Percentiles rank a stretch among this genome's conserved stretches.
These are phyloP conservation scores for Notechis scutatus DNA, from an alignment of 2,113 vertebrate genomes.

Conservation along the genomic window DNA sequence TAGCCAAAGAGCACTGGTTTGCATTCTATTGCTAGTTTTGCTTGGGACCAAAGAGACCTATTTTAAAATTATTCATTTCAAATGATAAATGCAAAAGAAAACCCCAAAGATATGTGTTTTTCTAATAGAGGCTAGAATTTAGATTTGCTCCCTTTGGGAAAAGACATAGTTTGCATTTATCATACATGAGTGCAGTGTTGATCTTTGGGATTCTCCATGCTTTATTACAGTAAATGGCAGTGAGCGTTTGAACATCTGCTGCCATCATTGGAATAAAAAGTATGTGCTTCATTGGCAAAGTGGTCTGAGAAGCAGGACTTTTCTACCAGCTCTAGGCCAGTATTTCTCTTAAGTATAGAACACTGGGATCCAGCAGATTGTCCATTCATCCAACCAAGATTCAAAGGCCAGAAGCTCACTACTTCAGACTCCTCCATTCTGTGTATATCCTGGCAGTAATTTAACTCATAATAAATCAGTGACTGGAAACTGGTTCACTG, in stretches of 20 bases:
- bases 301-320: background rate
- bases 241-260: background rate
- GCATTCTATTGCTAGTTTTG: background rate
- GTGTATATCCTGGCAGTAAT: background rate
- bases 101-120: background rate
- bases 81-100: background rate
- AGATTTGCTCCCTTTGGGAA: background rate
- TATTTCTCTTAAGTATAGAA: background rate
- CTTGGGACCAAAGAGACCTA: background rate
- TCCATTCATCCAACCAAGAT: background rate
- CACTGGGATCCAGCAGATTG: background rate
- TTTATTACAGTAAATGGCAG: background rate
- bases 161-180: background rate
- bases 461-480: background rate
- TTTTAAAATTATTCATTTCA: background rate
- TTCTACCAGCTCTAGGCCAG: background rate
- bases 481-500: background rate
- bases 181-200: background rate
- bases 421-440: background rate
- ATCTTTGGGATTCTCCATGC: background rate
- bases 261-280: background rate
- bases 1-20: background rate
- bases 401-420: background rate
- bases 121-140: background rate
- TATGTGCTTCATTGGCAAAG: background rate